These are phyloP conservation scores for Orthonychiurus folsomi DNA, from an alignment of 2,888 invertebrate species.

Conservation along the genomic window DNA sequence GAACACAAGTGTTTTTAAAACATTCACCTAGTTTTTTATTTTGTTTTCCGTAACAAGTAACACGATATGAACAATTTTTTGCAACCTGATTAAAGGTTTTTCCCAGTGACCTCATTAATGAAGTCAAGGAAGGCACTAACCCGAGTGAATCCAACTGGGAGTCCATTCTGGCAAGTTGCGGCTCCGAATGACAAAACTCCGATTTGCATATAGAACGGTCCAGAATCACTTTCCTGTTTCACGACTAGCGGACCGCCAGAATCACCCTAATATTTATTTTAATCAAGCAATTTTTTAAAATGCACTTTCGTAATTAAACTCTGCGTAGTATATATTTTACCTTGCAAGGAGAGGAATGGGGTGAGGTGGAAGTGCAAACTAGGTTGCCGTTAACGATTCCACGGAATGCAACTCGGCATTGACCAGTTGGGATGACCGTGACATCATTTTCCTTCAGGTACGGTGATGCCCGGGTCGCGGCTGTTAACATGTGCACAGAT, in stretches of 20 bases:
- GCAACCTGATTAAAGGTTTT: slow-evolving; percentile 6
- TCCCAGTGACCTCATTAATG: slow-evolving; percentile 33
- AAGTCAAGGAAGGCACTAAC: slow-evolving; percentile 37
- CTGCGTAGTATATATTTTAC: slow-evolving; percentile 19
- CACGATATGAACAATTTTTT: too few relatives aligned
- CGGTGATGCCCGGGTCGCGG: not conserved
- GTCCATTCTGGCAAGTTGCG: slow-evolving; percentile 34
- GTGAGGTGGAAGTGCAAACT: slow-evolving; percentile 32
- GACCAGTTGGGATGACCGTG: slow-evolving; percentile 28
- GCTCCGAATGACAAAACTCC: slow-evolving; percentile 40
- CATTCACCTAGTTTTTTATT: too few relatives aligned
- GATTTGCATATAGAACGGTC: slow-evolving; percentile 36
- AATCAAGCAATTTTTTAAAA: not conserved
- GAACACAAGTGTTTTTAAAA: too few relatives aligned
- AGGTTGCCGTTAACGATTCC: slow-evolving; percentile 37
- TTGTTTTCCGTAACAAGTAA: too few relatives aligned
- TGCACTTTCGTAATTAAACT: too few relatives aligned
- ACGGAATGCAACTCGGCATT: slow-evolving; percentile 35
- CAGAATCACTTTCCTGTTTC: slow-evolving; percentile 23
- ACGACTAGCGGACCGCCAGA: slow-evolving; percentile 35
- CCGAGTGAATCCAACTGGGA: slow-evolving; percentile 39
- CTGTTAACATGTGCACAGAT: not conserved
- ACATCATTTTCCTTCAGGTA: slow-evolving; percentile 34
- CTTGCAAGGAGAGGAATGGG: slow-evolving; percentile 35
- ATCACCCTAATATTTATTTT: slow-evolving; percentile 19